Conservation (phyloP, 2,113 vertebrate species). For the Furnarius figulus region DNA sequence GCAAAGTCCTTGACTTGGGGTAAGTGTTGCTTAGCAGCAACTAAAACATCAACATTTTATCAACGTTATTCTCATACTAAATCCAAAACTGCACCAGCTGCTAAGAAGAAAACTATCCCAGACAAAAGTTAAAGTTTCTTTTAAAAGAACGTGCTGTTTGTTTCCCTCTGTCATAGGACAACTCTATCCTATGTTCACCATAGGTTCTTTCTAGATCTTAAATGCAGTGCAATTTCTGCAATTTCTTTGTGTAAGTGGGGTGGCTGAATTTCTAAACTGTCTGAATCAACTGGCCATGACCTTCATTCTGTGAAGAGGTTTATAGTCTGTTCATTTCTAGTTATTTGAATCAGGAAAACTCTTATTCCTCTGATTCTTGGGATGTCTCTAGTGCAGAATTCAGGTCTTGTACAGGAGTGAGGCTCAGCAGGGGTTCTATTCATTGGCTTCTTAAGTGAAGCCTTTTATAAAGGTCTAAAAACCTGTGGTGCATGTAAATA, state of each 20-base stretch:
- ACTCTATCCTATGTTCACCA: rapidly evolving
- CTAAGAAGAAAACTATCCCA: not conserved
- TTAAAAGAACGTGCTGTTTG: not conserved
- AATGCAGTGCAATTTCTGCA: not conserved
- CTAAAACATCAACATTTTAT: not conserved
- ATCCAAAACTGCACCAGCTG: not conserved
- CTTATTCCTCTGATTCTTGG: not conserved
- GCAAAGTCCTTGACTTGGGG: not conserved
- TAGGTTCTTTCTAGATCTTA: not conserved
- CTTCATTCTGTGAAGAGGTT: not conserved
- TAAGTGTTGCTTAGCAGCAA: not conserved
- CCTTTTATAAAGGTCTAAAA: not conserved
- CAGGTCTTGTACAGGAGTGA: not conserved
- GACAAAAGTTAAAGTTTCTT: not conserved
- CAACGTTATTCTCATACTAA: not conserved
- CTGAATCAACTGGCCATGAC: not conserved
- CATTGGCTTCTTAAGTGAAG: not conserved
- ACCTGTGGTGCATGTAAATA: not conserved
- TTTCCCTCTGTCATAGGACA: not conserved
- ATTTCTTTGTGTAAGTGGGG: not conserved
- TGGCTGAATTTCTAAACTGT: not conserved
- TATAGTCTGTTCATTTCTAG: not conserved
- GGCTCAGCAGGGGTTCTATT: not conserved
- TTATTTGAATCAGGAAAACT: not conserved
- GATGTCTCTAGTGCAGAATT: not conserved